Evolutionary conservation across 2,113 vertebrate species (phyloP).

Genomic region (Phalacrocorax brasilianus): DNA sequence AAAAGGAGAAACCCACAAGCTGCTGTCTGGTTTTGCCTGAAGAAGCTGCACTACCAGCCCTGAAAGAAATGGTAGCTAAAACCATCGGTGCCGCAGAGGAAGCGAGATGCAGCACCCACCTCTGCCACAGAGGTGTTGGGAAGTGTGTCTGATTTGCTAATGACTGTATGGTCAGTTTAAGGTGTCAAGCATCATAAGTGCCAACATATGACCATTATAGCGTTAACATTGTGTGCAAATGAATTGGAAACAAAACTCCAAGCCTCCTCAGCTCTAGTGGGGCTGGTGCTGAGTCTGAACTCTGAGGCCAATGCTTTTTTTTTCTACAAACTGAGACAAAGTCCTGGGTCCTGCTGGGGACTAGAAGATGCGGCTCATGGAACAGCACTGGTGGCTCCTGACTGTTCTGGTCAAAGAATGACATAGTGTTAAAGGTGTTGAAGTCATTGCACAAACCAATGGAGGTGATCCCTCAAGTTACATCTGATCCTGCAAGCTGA

Average conservation of each 20-base stretch:
- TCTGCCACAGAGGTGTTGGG: background rate
- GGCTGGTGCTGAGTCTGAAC: background rate
- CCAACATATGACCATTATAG: background rate
- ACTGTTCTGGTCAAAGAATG: background rate
- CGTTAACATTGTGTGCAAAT: background rate
- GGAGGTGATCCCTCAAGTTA: background rate
- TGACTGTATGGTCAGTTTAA: background rate
- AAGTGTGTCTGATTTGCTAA: background rate
- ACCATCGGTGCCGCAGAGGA: background rate
- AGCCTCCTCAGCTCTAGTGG: background rate
- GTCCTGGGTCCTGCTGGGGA: background rate
- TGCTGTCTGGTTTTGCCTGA: background rate
- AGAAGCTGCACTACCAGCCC: background rate
- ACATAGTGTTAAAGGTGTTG: background rate
- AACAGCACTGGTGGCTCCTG: background rate
- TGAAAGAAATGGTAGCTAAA: background rate
- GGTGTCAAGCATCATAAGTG: background rate
- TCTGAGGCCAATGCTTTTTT: rapidly evolving
- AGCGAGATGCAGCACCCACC: background rate
- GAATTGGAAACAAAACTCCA: background rate
- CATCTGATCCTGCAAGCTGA: background rate
- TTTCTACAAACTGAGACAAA: background rate
- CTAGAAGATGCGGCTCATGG: background rate
- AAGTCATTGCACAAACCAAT: background rate
- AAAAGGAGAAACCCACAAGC: background rate